phyloP scores from a whole-genome alignment of 37 sponge, comb jelly and placozoan species.

The Spongilla lacustris region DNA sequence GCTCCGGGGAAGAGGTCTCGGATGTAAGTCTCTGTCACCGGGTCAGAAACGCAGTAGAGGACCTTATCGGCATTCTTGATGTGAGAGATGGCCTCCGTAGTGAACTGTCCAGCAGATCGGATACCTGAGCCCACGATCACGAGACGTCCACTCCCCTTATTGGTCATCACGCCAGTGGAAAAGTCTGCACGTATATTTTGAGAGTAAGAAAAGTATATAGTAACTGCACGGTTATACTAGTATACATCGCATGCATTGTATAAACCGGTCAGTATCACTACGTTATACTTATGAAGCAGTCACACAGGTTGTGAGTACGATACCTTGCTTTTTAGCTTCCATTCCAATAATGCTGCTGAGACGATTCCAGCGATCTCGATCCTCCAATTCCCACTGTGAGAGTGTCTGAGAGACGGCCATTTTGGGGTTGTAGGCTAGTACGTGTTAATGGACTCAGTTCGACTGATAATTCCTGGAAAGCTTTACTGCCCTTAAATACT shows the following conservation, averaged over 20 bases:
- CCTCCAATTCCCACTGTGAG: background rate
- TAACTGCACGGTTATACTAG: too few relatives aligned
- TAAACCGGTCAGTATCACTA: too few relatives aligned
- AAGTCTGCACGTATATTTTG: background rate
- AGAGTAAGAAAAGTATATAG: too few relatives aligned
- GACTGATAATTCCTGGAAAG: too few relatives aligned
- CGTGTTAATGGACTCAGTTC: too few relatives aligned
- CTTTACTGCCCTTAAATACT: too few relatives aligned
- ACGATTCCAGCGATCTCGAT: background rate
- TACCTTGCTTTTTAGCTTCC: background rate
- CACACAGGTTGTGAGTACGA: too few relatives aligned
- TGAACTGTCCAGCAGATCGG: constrained; percentile 16
- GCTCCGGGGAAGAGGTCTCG: constrained; percentile 28
- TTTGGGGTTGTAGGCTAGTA: background rate
- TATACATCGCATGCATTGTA: background rate
- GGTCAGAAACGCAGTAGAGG: constrained; percentile 15
- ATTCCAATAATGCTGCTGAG: background rate
- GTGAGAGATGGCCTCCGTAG: constrained; percentile 9
- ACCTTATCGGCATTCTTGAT: constrained; percentile 30
- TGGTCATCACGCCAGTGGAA: background rate
- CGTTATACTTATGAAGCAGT: too few relatives aligned
- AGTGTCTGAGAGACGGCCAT: background rate
- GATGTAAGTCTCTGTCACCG: constrained; percentile 16
- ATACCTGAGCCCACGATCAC: constrained; percentile 20
- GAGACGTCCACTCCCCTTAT: background rate